These are phyloP conservation scores for Ascidia mentula DNA, from an alignment of 23 tunicate genomes.

Conservation along the genomic window DNA sequence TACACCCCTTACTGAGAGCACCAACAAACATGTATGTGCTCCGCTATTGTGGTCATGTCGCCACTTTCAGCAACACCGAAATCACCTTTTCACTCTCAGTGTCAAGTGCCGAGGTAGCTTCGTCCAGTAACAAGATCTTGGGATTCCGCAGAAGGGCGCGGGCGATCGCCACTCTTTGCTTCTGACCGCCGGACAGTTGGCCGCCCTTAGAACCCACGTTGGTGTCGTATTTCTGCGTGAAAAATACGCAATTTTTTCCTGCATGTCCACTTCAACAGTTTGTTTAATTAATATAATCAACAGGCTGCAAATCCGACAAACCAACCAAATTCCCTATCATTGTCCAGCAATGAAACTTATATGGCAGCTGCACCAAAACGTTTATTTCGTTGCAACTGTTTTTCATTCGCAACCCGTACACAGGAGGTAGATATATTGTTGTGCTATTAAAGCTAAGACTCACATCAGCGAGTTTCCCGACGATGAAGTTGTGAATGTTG, in stretches of 20 bases:
- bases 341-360: too few relatives aligned
- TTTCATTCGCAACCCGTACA: not conserved
- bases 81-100: conserved; percentile 73
- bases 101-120: conserved; percentile 65
- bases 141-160: conserved; percentile 48
- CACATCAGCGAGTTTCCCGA: conserved; percentile 57
- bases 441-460: not conserved
- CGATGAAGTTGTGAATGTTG: conserved; percentile 63
- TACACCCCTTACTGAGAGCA: too few relatives aligned
- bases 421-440: not conserved
- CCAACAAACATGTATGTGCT: too few relatives aligned
- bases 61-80: too few relatives aligned
- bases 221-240: conserved; percentile 31
- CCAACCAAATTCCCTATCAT: too few relatives aligned
- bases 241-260: too few relatives aligned
- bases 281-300: not conserved
- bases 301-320: too few relatives aligned
- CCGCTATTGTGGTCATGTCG: too few relatives aligned
- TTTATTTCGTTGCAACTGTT: too few relatives aligned
- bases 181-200: conserved; percentile 64
- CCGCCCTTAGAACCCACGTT: conserved; percentile 49
- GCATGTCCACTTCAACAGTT: too few relatives aligned
- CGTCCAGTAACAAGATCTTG: conserved; percentile 54
- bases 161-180: conserved; percentile 62
- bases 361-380: too few relatives aligned